Evolutionary conservation across 2,113 vertebrate species (phyloP).

Genomic region (Nycticorax nycticorax): DNA sequence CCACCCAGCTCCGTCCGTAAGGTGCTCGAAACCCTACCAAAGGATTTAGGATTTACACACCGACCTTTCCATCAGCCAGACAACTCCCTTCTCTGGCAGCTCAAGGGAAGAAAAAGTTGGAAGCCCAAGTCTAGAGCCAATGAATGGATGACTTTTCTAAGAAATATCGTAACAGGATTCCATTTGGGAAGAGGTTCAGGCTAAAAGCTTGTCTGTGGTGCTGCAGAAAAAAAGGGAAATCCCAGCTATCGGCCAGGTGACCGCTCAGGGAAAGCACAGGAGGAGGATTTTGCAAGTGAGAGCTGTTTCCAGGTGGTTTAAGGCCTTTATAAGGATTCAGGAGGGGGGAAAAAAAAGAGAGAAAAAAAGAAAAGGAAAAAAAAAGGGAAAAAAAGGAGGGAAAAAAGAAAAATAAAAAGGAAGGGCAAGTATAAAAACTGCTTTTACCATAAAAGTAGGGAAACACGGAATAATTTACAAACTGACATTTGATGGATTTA

Average conservation of each 20-base stretch:
- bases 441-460: neutral
- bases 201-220: neutral
- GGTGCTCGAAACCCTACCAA: neutral
- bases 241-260: neutral
- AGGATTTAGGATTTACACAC: neutral
- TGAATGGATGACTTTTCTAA: neutral
- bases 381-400: neutral
- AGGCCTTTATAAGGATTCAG: neutral
- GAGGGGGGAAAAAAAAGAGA: neutral
- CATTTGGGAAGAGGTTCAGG: neutral
- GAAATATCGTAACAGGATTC: neutral
- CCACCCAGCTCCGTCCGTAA: neutral
- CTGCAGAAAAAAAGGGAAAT: neutral
- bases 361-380: neutral
- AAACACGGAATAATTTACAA: neutral
- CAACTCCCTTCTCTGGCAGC: neutral
- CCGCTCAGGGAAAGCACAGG: neutral
- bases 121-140: neutral
- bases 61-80: neutral
- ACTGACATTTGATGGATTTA: neutral
- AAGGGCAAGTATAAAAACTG: neutral
- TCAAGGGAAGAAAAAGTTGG: neutral
- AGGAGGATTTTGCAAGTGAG: neutral
- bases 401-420: neutral
- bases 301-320: neutral